Conservation (phyloP, 2,888 invertebrate genomes). For the Apodemia mormo region DNA sequence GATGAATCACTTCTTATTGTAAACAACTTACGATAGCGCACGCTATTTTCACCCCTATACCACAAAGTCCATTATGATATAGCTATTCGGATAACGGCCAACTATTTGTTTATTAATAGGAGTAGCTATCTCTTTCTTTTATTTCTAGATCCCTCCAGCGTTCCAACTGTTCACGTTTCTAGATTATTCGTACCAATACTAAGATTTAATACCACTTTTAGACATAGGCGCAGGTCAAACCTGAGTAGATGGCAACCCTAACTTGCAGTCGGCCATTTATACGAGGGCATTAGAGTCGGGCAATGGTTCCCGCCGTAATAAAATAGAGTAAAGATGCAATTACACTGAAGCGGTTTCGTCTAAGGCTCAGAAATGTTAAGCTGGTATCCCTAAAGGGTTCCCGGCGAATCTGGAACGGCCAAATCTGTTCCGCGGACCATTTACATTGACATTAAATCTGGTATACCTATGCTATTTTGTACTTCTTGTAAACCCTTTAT, state of each 20-base stretch:
- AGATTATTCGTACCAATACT: no score
- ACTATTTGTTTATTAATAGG: no score
- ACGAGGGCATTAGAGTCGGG: slow-evolving; percentile 59
- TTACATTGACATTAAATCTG: slow-evolving; percentile 19
- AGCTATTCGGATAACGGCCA: no score
- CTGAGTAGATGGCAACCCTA: not conserved
- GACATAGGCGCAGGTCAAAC: not conserved
- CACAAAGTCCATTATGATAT: no score
- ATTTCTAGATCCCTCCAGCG: no score
- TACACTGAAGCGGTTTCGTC: slow-evolving; percentile 49
- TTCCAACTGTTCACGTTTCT: no score
- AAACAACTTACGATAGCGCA: no score
- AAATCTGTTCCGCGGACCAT: slow-evolving; percentile 35
- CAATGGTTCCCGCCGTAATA: slow-evolving; percentile 52
- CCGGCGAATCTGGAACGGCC: slow-evolving; percentile 32
- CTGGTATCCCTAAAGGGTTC: slow-evolving; percentile 31
- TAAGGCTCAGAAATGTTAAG: slow-evolving; percentile 34
- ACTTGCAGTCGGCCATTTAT: slow-evolving; percentile 47
- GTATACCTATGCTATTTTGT: not conserved
- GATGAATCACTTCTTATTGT: no score
- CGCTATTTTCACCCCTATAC: no score
- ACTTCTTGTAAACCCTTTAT: not conserved
- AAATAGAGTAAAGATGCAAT: slow-evolving; percentile 55
- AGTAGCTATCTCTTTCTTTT: no score
- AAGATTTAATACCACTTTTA: no score